Conservation (phyloP, 2,888 invertebrate genomes). For the Petrophora chlorosata region DNA sequence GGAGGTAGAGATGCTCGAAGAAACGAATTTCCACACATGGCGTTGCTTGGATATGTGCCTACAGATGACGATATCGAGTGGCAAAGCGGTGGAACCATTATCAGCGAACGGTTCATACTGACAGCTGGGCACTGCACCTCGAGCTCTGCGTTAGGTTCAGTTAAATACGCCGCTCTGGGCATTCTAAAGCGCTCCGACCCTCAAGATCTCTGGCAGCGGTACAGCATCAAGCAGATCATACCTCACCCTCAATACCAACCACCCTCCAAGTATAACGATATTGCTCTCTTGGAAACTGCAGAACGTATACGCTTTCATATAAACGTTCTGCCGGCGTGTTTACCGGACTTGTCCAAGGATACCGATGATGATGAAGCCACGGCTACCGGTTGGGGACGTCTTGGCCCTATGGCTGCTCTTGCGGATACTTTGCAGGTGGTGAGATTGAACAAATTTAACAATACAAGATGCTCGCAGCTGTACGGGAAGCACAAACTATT, state of each 20-base stretch:
- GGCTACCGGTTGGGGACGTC: slow-evolving; percentile 9
- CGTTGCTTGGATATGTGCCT: slow-evolving; percentile 23
- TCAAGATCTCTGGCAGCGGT: slow-evolving; percentile 28
- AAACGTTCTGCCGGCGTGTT: slow-evolving; percentile 5
- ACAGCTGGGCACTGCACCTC: slow-evolving; percentile 50
- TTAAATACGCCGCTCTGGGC: slow-evolving; percentile 4
- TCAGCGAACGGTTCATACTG: slow-evolving; percentile 48
- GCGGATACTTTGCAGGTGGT: slow-evolving; percentile 12
- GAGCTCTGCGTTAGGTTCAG: not conserved
- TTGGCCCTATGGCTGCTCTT: not conserved
- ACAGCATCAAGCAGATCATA: not conserved
- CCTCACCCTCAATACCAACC: slow-evolving; percentile 39
- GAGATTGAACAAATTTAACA: not conserved
- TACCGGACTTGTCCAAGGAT: not conserved
- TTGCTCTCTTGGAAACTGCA: slow-evolving; percentile 38
- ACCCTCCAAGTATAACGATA: slow-evolving; percentile 45
- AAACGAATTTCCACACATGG: slow-evolving; percentile 15
- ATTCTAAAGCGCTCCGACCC: slow-evolving; percentile 36
- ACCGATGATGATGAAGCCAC: not conserved
- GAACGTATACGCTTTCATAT: not conserved
- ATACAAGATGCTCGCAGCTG: slow-evolving; percentile 12
- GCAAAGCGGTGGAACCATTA: slow-evolving; percentile 39
- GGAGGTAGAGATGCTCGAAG: not conserved
- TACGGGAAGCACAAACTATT: slow-evolving; percentile 26
- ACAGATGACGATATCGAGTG: slow-evolving; percentile 13